Evolutionary conservation across 2,797 vertebrate species (phyloP).

Genomic region (Pantherophis alleghaniensis): DNA sequence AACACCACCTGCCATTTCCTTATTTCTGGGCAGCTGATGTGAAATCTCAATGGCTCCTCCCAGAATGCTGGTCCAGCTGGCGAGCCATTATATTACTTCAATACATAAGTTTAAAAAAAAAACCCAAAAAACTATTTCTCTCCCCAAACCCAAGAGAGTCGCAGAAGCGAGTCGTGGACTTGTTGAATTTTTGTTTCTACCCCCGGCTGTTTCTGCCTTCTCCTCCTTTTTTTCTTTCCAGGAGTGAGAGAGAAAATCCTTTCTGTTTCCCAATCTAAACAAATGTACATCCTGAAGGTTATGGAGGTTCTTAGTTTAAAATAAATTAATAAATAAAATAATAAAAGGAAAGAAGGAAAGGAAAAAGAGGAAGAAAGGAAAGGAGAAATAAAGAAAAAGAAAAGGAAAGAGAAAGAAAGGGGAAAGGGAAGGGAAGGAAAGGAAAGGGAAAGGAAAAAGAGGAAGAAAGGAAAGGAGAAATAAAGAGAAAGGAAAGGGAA

Average conservation of each 20-base stretch:
- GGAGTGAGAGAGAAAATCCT: background rate
- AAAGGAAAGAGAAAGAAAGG: fast-evolving
- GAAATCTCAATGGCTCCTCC: background rate
- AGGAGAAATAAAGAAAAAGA: too few relatives aligned
- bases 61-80: background rate
- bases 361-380: too few relatives aligned
- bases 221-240: background rate
- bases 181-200: background rate
- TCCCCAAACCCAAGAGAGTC: background rate
- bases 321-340: too few relatives aligned
- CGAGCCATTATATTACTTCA: background rate
- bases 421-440: fast-evolving
- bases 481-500: too few relatives aligned
- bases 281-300: background rate
- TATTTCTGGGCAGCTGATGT: background rate
- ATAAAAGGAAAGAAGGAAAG: too few relatives aligned
- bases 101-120: background rate
- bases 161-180: background rate
- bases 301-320: background rate
- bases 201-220: background rate
- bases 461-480: too few relatives aligned
- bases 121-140: background rate
- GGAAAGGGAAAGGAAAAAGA: too few relatives aligned
- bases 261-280: background rate
- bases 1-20: background rate